Evolutionary conservation across 2,888 invertebrate genomes (phyloP), one percentile per base, ranked within the genome.

Genomic region (Caenorhabditis sp.): DNA sequence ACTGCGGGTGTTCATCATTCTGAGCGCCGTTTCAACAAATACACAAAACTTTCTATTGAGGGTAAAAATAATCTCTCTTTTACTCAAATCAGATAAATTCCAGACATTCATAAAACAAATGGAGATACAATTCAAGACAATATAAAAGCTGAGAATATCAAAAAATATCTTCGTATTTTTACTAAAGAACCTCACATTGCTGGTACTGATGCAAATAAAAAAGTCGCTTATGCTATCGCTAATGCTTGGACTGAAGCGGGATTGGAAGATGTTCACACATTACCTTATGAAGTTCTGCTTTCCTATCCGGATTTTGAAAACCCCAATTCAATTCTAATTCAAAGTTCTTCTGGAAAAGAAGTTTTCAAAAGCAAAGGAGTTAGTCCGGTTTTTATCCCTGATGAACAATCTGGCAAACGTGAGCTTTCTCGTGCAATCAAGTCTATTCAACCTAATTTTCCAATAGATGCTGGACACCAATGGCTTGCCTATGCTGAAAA

Each of bases 401-500:
- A 89, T 26, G 91, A 91, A 40, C 90, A 91, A 51, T 84, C 87
- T 8, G 88, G 84, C n/a, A 88, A 87, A 40, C 68, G 88, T 89
- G 26, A 62, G 84, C 67, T n/a, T n/a, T n/a, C n/a, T 4, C 22
- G 37, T 20, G 11, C 6, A 24, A n/a, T 32, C 37, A 8, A n/a
- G n/a, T n/a, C n/a, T n/a, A 6, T 56, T 47, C 15, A 13, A 15
- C 0, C 22, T 26, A 1, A 24, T 51, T 60, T 35, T 50, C 2
- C 6, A 40, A 32, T 65, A 82, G 87, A 84, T 13, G 89, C 90
- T 26, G 88, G 88, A 20, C 86, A 89, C 40, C 91, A 90, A 80
- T 91, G 91, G 91, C 62, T 91, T 13, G 91, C 91, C 0, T 91
- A 88, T 65, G 77, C 89, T 18, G 89, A 83, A 1, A 76, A 88